Percentiles rank a stretch among this genome's conserved stretches.
These are phyloP conservation scores for Campoplex nolae DNA, from an alignment of 2,888 invertebrate species.

Conservation along the genomic window DNA sequence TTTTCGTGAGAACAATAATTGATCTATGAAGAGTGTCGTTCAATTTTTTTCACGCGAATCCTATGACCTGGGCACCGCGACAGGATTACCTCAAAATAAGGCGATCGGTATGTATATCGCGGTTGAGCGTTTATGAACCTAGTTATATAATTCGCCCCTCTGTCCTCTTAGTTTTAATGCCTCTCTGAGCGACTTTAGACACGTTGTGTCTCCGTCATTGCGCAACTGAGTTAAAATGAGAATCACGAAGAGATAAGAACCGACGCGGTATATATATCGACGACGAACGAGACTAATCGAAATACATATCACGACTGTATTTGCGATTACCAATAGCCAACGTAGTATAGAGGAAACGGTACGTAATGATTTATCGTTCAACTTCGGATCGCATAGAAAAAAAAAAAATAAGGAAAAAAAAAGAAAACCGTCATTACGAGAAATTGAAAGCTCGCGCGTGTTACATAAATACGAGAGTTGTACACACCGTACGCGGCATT, in stretches of 20 bases:
- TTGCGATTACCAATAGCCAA: slow-evolving; percentile 18
- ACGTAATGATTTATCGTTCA: slow-evolving; percentile 21
- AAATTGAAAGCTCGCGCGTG: slow-evolving; percentile 18
- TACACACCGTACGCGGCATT: not conserved
- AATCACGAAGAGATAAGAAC: slow-evolving; percentile 35
- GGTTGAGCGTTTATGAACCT: slow-evolving; percentile 57
- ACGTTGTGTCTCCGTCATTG: slow-evolving; percentile 21
- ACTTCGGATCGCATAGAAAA: not conserved
- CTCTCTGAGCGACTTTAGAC: slow-evolving; percentile 2
- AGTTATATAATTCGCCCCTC: slow-evolving; percentile 45
- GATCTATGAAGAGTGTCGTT: too few species aligned
- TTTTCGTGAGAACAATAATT: too few species aligned
- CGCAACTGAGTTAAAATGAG: slow-evolving; percentile 42
- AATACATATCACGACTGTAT: slow-evolving; percentile 1
- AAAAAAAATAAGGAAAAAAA: not conserved
- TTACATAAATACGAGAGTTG: slow-evolving; percentile 5
- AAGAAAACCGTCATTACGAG: slow-evolving; percentile 13
- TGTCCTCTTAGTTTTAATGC: not conserved
- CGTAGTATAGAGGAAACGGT: not conserved
- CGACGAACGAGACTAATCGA: slow-evolving; percentile 11
- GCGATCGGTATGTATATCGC: slow-evolving; percentile 31
- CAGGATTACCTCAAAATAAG: slow-evolving; percentile 8
- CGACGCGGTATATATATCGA: not conserved
- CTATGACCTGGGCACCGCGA: too few species aligned
- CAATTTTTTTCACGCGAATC: too few species aligned